These are phyloP conservation scores for Yponomeuta plumbellus DNA, from an alignment of 2,888 invertebrate species.

Conservation along the genomic window DNA sequence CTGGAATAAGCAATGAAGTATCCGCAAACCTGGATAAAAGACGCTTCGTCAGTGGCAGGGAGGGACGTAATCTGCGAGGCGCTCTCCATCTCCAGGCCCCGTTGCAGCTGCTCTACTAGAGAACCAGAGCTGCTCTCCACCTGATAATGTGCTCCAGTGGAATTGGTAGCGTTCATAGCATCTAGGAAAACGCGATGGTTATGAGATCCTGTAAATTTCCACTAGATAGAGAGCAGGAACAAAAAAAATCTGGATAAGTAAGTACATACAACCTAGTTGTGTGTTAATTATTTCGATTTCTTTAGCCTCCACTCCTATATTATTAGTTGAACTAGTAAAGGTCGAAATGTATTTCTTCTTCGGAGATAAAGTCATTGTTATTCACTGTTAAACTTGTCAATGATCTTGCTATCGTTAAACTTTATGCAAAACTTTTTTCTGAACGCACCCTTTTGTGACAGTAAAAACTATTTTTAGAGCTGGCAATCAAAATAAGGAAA, in stretches of 20 bases:
- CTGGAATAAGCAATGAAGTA: neutral
- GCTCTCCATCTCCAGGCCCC: conserved; percentile 18
- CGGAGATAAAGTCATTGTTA: conserved; percentile 24
- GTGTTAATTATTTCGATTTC: conserved; percentile 32
- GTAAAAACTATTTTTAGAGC: neutral
- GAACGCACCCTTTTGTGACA: neutral
- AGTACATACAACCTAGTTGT: conserved; percentile 12
- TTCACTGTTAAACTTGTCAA: no score
- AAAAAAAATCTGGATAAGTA: no score
- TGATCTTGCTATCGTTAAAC: no score
- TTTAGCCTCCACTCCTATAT: conserved; percentile 41
- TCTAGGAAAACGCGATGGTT: neutral
- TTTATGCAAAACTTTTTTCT: neutral
- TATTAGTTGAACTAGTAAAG: conserved; percentile 30
- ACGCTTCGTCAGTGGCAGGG: conserved; percentile 30
- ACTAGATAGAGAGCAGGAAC: neutral
- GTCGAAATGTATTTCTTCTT: conserved; percentile 31
- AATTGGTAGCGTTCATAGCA: conserved; percentile 15
- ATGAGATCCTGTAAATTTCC: neutral
- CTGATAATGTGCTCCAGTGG: neutral
- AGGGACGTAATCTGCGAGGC: conserved; percentile 3
- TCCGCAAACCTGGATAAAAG: conserved; percentile 36
- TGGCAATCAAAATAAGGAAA: neutral
- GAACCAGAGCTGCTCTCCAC: conserved; percentile 24
- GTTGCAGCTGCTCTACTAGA: conserved; percentile 14